Percentiles rank a stretch among this genome's conserved stretches.
phyloP scores from a whole-genome alignment of 2,888 invertebrate species.

The Antheraea assamensis region DNA sequence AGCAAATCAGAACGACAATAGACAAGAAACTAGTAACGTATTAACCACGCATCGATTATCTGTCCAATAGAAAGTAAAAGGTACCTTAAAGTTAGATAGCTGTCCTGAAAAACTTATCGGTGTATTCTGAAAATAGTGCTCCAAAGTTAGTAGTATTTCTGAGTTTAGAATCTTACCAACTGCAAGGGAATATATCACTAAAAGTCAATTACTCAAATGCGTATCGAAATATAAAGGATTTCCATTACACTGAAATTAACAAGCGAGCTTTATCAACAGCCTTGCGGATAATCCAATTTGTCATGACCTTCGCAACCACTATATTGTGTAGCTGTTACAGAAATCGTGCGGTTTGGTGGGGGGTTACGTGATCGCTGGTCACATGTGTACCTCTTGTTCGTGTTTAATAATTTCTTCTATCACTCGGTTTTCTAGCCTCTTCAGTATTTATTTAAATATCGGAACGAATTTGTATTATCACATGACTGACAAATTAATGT shows the following conservation, averaged over 20 bases:
- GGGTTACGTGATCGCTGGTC: background rate
- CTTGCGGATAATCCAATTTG: conserved; percentile 6
- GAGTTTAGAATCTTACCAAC: background rate
- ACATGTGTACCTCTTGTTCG: background rate
- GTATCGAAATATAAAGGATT: background rate
- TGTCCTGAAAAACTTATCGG: background rate
- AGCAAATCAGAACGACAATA: too few species aligned
- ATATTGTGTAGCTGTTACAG: conserved; percentile 3
- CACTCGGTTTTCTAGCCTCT: background rate
- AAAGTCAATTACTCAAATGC: background rate
- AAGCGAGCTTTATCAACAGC: background rate
- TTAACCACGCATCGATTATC: too few species aligned
- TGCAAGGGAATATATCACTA: background rate
- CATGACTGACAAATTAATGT: background rate
- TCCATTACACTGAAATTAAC: background rate
- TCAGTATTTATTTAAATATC: background rate
- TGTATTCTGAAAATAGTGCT: too few species aligned
- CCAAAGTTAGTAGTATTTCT: background rate
- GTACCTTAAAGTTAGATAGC: background rate
- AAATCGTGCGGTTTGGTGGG: background rate
- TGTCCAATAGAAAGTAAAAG: too few species aligned
- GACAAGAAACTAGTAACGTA: too few species aligned
- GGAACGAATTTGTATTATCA: background rate
- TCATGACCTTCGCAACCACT: background rate
- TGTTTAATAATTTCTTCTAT: background rate